Evolutionary conservation across 92 coral and sea anemone genomes (phyloP).

Genomic region (Palythoa grandis): DNA sequence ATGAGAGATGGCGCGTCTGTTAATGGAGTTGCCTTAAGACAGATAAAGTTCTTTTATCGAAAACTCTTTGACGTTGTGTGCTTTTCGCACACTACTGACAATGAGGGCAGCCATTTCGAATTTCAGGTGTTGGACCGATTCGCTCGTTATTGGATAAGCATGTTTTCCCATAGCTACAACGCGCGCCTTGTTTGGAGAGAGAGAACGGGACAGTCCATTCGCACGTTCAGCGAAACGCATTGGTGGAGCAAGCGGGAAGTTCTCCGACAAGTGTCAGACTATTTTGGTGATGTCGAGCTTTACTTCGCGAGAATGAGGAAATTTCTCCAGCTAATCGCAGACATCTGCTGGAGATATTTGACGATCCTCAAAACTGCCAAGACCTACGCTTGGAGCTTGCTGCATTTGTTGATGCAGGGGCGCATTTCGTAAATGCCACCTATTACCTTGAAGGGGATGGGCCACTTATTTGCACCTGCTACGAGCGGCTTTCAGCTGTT

Average conservation of each 20-base stretch:
- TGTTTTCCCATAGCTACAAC: constrained; percentile 56
- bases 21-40: constrained; percentile 59
- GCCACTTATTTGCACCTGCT: constrained; percentile 52
- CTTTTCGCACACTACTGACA: constrained; percentile 54
- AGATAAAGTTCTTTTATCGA: constrained; percentile 52
- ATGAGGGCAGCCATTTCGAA: constrained; percentile 55
- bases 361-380: constrained; percentile 53
- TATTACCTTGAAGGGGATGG: constrained; percentile 58
- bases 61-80: constrained; percentile 55
- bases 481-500: constrained; percentile 60
- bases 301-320: constrained; percentile 58
- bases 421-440: constrained; percentile 62
- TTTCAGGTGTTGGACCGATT: constrained; percentile 53
- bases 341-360: constrained; percentile 57
- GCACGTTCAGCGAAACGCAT: constrained; percentile 51
- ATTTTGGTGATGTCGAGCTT: constrained; percentile 53
- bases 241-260: constrained; percentile 63
- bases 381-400: constrained; percentile 57
- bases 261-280: constrained; percentile 51
- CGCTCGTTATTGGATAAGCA: constrained; percentile 43
- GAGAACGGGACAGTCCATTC: constrained; percentile 53
- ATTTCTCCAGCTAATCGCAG: constrained; percentile 54
- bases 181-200: constrained; percentile 49
- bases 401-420: constrained; percentile 59
- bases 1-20: constrained; percentile 61